These are phyloP conservation scores for Heteractis magnifica DNA, from an alignment of 92 coral and sea anemone species.

Conservation along the genomic window DNA sequence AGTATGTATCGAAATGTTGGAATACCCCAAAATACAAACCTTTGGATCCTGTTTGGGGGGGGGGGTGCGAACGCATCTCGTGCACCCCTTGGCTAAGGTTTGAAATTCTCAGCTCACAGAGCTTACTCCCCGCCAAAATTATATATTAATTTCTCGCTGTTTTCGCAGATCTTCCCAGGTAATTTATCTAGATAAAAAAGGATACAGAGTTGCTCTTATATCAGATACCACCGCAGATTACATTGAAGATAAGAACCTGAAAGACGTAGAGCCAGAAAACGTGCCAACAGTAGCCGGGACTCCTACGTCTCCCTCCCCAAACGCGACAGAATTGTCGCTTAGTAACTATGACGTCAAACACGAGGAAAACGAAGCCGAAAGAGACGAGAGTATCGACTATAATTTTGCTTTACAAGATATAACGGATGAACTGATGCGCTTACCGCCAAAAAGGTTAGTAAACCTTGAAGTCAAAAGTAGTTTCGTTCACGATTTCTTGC, in stretches of 20 bases:
- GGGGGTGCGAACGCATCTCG: too few species aligned
- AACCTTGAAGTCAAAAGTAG: not conserved
- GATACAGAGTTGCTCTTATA: conserved; percentile 64
- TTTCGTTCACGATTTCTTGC: not conserved
- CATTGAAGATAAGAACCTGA: conserved; percentile 30
- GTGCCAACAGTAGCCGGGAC: not conserved
- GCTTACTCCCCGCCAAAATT: not conserved
- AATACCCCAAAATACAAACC: too few species aligned
- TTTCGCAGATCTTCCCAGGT: conserved; percentile 55
- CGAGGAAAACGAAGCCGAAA: conserved; percentile 69
- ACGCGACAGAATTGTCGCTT: conserved; percentile 42
- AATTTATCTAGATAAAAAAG: conserved; percentile 57
- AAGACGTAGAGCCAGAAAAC: not conserved
- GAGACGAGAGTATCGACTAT: conserved; percentile 94
- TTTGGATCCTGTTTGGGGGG: too few species aligned
- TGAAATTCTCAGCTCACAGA: too few species aligned
- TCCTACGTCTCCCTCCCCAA: not conserved
- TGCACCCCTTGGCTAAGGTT: too few species aligned
- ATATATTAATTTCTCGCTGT: not conserved
- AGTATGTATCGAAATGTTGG: too few species aligned
- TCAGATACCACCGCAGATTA: conserved; percentile 49
- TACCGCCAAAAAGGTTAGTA: conserved; percentile 19
- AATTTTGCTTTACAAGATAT: conserved; percentile 58
- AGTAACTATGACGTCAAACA: conserved; percentile 63
- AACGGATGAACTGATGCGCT: conserved; percentile 7